Conservation (phyloP, 2,113 vertebrate species). For the Callocephalon fimbriatum region DNA sequence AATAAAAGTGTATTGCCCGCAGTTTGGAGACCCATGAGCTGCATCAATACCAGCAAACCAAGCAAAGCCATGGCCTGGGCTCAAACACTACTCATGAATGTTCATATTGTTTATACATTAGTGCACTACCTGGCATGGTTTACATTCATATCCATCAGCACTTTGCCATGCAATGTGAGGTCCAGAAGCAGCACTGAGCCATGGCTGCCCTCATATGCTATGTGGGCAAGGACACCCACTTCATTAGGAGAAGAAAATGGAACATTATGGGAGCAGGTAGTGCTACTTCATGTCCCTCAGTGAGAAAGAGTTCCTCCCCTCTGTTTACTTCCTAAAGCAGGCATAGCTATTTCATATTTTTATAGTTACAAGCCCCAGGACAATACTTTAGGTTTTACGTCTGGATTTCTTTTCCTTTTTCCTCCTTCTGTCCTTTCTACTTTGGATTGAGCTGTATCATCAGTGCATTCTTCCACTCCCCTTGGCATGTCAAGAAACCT, state of each 20-base stretch:
- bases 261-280: not conserved
- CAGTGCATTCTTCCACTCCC: not conserved
- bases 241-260: not conserved
- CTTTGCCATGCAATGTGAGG: rapidly evolving
- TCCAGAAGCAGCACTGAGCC: not conserved
- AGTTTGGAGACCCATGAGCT: not conserved
- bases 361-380: not conserved
- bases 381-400: not conserved
- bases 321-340: not conserved
- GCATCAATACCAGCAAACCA: not conserved
- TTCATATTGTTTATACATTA: not conserved
- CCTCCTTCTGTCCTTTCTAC: not conserved
- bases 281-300: not conserved
- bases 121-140: not conserved
- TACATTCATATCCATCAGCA: not conserved
- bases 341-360: not conserved
- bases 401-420: not conserved
- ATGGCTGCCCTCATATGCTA: rapidly evolving
- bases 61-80: not conserved
- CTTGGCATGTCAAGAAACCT: not conserved
- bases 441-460: not conserved
- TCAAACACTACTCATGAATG: not conserved
- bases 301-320: not conserved
- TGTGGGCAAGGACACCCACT: rapidly evolving
- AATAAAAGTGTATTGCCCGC: not conserved